These are phyloP conservation scores for Neuroterus valhalla DNA, from an alignment of 1,140 invertebrate genomes.

Conservation along the genomic window DNA sequence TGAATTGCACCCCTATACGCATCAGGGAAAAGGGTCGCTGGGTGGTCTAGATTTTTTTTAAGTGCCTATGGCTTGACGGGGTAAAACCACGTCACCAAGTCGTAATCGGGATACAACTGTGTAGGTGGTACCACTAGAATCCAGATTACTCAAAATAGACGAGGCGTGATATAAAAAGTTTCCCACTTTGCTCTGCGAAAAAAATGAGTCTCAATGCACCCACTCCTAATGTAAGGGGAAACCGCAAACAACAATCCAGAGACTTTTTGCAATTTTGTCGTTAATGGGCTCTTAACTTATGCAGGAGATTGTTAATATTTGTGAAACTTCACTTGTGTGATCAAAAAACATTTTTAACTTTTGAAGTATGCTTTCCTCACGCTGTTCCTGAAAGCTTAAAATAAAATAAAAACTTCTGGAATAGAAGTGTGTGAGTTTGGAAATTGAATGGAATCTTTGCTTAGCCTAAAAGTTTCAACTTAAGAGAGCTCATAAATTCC, in stretches of 20 bases:
- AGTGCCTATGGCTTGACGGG: constrained; percentile 55
- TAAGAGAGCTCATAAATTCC: no score
- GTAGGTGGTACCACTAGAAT: constrained; percentile 8
- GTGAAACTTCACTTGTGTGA: not conserved
- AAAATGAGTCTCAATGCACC: not conserved
- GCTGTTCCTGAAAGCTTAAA: not conserved
- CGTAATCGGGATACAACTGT: constrained; percentile 34
- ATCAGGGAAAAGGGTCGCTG: constrained; percentile 63
- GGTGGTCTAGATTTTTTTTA: constrained; percentile 69
- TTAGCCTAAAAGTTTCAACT: no score
- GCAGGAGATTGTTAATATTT: constrained; percentile 12
- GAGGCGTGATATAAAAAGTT: constrained; percentile 14
- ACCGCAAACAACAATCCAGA: constrained; percentile 1
- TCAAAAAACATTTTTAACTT: not conserved
- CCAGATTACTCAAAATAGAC: not conserved
- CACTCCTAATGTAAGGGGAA: not conserved
- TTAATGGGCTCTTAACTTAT: constrained; percentile 12
- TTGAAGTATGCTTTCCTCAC: not conserved
- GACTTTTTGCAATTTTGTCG: constrained; percentile 16
- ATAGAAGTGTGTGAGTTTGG: no score
- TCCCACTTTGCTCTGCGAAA: not conserved
- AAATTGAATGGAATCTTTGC: no score
- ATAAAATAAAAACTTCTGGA: no score
- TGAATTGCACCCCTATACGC: constrained; percentile 55
- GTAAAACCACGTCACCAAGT: constrained; percentile 18